Conservation (phyloP, 2,888 invertebrate genomes). For the Pseudanteris insignis region DNA sequence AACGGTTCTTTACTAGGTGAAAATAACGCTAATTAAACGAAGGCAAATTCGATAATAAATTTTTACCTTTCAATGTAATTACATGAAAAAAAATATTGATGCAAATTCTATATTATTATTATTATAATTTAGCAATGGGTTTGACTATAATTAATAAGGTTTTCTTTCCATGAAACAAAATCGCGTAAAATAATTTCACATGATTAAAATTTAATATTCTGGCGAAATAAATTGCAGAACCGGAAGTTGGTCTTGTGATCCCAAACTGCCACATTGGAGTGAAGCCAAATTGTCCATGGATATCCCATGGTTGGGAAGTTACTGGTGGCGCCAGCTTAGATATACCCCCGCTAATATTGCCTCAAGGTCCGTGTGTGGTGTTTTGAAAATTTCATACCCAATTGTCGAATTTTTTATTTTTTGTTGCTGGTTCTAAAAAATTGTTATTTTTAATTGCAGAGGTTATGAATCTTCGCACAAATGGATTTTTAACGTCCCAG, state of each 20-base stretch:
- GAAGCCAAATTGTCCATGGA: slow-evolving; percentile 45
- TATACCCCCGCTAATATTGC: slow-evolving; percentile 31
- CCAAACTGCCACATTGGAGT: slow-evolving; percentile 45
- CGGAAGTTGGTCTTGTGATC: slow-evolving; percentile 41
- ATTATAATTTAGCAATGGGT: too few species aligned
- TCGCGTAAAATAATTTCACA: too few species aligned
- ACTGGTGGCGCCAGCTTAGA: slow-evolving; percentile 31
- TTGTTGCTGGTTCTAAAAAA: too few species aligned
- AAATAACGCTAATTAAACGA: not conserved
- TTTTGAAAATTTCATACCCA: too few species aligned
- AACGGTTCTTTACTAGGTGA: slow-evolving; percentile 38
- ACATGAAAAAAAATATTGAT: not conserved
- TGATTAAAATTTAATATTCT: too few species aligned
- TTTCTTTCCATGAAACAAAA: too few species aligned
- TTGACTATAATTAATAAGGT: too few species aligned
- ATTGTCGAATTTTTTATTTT: slow-evolving; percentile 3
- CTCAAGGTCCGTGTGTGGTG: slow-evolving; percentile 20
- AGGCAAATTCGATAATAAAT: not conserved
- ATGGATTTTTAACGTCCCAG: slow-evolving; percentile 26
- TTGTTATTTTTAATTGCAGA: slow-evolving; percentile 38
- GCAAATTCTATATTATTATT: too few species aligned
- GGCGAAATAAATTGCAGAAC: too few species aligned
- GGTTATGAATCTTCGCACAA: slow-evolving; percentile 26
- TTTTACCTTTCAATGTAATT: too few species aligned
- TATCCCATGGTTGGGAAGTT: slow-evolving; percentile 39